phyloP scores from a whole-genome alignment of 2,888 invertebrate species.

The Andrena bucephala region DNA sequence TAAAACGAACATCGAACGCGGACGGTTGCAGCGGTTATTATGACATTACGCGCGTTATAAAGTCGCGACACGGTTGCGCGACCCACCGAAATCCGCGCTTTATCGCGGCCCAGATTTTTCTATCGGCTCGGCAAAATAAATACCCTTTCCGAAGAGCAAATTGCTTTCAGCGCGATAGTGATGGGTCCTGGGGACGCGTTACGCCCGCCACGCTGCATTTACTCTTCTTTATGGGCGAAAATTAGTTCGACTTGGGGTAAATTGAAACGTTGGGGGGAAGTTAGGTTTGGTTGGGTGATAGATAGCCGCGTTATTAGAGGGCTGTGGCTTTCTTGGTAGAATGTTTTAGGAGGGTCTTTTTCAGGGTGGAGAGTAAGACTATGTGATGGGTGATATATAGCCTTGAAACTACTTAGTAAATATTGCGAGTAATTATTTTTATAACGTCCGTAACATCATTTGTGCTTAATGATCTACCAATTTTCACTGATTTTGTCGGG shows the following conservation, averaged over 20 bases:
- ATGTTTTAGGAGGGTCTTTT: background rate
- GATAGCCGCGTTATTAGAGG: background rate
- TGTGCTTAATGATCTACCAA: too few species aligned
- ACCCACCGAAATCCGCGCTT: slow-evolving; percentile 26
- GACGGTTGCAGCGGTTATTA: slow-evolving; percentile 32
- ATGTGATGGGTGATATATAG: background rate
- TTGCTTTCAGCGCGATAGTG: slow-evolving; percentile 5
- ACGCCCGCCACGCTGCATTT: slow-evolving; percentile 20
- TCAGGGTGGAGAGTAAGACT: background rate
- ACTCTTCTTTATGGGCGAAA: background rate
- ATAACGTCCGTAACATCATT: too few species aligned
- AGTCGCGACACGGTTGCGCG: slow-evolving; percentile 3
- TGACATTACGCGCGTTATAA: slow-evolving; percentile 34
- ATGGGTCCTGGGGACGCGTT: slow-evolving; percentile 2
- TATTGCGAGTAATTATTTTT: too few species aligned
- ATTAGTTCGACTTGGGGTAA: slow-evolving; percentile 5
- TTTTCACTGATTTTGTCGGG: too few species aligned
- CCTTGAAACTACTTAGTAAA: background rate
- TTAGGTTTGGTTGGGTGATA: background rate
- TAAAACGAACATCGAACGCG: slow-evolving; percentile 19
- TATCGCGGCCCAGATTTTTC: slow-evolving; percentile 14
- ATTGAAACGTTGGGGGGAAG: background rate
- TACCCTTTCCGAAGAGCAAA: slow-evolving; percentile 39
- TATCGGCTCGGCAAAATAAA: slow-evolving; percentile 24
- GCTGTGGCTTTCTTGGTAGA: background rate